Base-by-base conservation (phyloP, 2,888 invertebrate species). In the Epistrophe grossulariae region DNA sequence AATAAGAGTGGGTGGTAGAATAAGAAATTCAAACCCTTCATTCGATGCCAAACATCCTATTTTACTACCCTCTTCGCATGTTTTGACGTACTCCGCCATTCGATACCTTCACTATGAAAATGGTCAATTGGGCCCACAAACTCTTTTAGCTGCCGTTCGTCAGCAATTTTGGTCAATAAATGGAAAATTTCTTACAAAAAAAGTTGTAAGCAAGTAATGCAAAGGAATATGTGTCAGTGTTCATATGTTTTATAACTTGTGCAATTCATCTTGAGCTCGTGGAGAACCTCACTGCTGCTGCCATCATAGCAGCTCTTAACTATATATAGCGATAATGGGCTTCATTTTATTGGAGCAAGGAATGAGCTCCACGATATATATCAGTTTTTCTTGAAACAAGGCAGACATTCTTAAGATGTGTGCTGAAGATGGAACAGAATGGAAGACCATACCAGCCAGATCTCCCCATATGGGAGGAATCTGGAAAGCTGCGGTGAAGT, bases 401-500 rank as follows among this genome's bases (percentile, higher is more conserved):
- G 15, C 43, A 43, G 43, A 43, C 6, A 43, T 43, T 5, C 1
- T 43, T 5, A 5, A 2, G 3, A 43, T 43, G 13, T 43, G 43
- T 6, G 43, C 43, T 3, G 43, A 43, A 15, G 43, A 43, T 43
- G 43, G 43, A 4, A 43, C 15, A 43, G 43, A 43, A 43, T 43
- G 43, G 43, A 43, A 15, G 48, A 48, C 48, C 10, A 48, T 48
- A 48, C 48, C 48, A 48, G 17, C 48, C 17, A 48, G 48, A 48
- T 48, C 48, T n/a, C 17, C 48, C 1, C 48, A 48, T 48, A 48
- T 48, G 48, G 48, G 48, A 9, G 48, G 17, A 48, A 48, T 48
- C 17, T 48, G 17, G 17, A 9, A 48, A 9, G 48, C n/a, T n/a
- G 66, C 52, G 4, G 70, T 70, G 9, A 70, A 55, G 70, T 55